phyloP scores from a whole-genome alignment of 37 sponge, comb jelly and placozoan genomes.

The Petrosia ficiformis region DNA sequence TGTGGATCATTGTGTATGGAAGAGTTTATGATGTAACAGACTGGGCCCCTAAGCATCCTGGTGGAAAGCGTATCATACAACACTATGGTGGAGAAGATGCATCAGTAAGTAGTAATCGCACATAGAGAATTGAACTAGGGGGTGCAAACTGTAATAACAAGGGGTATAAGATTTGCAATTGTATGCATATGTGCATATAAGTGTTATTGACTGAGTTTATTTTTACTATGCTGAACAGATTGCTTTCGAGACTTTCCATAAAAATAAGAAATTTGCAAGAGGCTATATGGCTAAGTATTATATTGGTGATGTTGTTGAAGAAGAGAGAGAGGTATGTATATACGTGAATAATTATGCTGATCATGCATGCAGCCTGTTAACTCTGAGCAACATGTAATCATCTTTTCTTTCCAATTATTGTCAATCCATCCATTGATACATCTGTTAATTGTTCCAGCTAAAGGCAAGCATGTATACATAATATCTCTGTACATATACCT shows the following conservation, averaged over 20 bases:
- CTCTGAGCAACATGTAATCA: too few relatives aligned
- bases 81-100: conserved; percentile 81
- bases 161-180: too few relatives aligned
- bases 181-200: too few relatives aligned
- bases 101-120: conserved; percentile 17
- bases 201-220: too few relatives aligned
- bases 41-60: conserved; percentile 70
- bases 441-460: too few relatives aligned
- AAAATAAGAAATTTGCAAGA: conserved; percentile 39
- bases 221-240: conserved; percentile 14
- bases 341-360: too few relatives aligned
- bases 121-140: neutral
- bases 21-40: conserved; percentile 71
- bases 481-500: too few relatives aligned
- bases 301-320: conserved; percentile 53
- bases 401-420: too few relatives aligned
- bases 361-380: too few relatives aligned
- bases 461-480: too few relatives aligned
- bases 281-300: conserved; percentile 49
- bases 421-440: too few relatives aligned
- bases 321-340: conserved; percentile 57
- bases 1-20: too few relatives aligned
- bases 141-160: neutral
- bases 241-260: conserved; percentile 76
- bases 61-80: conserved; percentile 46